These are phyloP conservation scores for Tenebrosternarchus preto DNA, from an alignment of 2,113 vertebrate genomes.

Conservation along the genomic window DNA sequence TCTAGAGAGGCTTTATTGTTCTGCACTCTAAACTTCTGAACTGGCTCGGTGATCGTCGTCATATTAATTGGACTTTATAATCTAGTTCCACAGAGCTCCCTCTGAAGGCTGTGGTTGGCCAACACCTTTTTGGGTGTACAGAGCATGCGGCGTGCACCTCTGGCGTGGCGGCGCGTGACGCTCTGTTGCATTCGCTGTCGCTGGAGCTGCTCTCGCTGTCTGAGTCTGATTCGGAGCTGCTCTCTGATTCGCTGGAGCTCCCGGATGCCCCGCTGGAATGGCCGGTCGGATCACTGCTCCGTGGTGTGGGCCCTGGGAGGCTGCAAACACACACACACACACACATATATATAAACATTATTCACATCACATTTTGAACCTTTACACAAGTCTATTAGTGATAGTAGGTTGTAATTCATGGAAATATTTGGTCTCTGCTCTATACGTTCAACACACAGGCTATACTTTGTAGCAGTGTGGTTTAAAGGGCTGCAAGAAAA, in stretches of 20 bases:
- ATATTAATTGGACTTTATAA: background rate
- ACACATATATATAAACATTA: constrained; percentile 3
- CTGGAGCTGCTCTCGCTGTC: constrained; percentile 81
- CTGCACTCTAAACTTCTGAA: too few relatives aligned
- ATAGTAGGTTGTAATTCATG: background rate
- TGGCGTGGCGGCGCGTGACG: constrained; percentile 82
- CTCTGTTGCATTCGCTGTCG: constrained; percentile 82
- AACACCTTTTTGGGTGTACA: too few relatives aligned
- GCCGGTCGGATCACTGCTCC: constrained; percentile 66
- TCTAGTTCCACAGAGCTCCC: background rate
- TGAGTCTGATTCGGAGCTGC: constrained; percentile 84
- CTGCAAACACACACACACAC: constrained; percentile 59
- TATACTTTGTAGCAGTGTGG: background rate
- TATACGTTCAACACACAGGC: background rate
- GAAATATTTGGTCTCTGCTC: background rate
- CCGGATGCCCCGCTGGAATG: constrained; percentile 85
- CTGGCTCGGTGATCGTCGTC: background rate
- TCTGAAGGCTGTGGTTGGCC: background rate
- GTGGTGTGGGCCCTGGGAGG: constrained; percentile 66
- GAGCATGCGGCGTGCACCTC: constrained; percentile 76
- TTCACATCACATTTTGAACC: background rate
- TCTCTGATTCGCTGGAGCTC: constrained; percentile 88
- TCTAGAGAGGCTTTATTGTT: too few relatives aligned
- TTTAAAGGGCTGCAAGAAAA: background rate
- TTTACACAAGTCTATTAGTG: background rate